Conservation (phyloP, 2,888 invertebrate genomes). For the Carabus problematicus region DNA sequence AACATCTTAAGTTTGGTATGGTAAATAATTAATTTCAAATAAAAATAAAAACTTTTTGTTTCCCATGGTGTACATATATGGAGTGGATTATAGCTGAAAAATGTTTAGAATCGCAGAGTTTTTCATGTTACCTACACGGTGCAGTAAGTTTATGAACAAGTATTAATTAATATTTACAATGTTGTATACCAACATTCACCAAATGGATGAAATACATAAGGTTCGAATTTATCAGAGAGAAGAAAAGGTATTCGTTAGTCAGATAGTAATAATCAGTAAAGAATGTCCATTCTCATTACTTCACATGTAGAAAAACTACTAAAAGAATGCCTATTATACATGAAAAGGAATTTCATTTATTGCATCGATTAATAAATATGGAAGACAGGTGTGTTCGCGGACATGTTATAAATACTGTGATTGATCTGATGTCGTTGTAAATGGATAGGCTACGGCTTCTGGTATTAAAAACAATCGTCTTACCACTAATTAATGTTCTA, state of each 20-base stretch:
- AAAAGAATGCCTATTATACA: slow-evolving; percentile 36
- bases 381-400: slow-evolving; percentile 35
- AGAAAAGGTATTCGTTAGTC: slow-evolving; percentile 5
- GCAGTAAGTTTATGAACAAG: too few relatives aligned
- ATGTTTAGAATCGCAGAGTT: too few relatives aligned
- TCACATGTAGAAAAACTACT: slow-evolving; percentile 2
- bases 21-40: too few relatives aligned
- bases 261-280: slow-evolving; percentile 24
- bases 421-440: slow-evolving; percentile 34
- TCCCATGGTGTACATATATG: too few relatives aligned
- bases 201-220: too few relatives aligned
- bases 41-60: too few relatives aligned
- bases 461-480: slow-evolving; percentile 38
- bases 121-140: too few relatives aligned
- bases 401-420: slow-evolving; percentile 39
- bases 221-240: too few relatives aligned
- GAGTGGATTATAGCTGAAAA: too few relatives aligned
- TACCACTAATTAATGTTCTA: slow-evolving; percentile 35
- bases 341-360: slow-evolving; percentile 35
- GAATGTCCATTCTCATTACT: slow-evolving; percentile 28
- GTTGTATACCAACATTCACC: too few relatives aligned
- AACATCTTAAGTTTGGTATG: too few relatives aligned
- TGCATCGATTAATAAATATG: slow-evolving; percentile 41
- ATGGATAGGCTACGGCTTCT: slow-evolving; percentile 29
- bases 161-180: too few relatives aligned